A percentile compares a stretch with the other conserved stretches of the same genome.
Conservation (phyloP, 2,113 vertebrate genomes). For the Xiphorhynchus elegans region DNA sequence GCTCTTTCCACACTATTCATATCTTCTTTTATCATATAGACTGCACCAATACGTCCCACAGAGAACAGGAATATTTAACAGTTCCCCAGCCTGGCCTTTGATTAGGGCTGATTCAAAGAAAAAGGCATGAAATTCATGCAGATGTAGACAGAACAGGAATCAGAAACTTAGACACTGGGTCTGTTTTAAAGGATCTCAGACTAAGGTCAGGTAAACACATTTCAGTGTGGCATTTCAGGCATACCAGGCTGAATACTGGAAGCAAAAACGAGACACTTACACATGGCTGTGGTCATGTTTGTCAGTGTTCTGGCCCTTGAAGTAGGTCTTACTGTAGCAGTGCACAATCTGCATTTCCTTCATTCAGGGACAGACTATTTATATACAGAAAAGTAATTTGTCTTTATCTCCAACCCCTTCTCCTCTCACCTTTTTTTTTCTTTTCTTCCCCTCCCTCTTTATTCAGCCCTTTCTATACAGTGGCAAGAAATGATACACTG, state of each 20-base stretch:
- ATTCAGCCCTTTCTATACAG: background rate
- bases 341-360: background rate
- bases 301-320: background rate
- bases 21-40: background rate
- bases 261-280: background rate
- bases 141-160: background rate
- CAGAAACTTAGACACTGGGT: background rate
- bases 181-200: background rate
- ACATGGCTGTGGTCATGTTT: fast-evolving
- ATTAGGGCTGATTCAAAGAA: background rate
- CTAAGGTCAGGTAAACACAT: background rate
- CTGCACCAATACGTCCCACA: background rate
- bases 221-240: background rate
- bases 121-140: background rate
- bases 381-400: background rate
- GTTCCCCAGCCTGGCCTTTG: background rate
- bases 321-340: background rate
- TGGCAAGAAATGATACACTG: background rate
- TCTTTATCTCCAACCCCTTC: background rate
- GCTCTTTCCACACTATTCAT: background rate
- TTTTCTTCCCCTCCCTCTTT: too few relatives aligned
- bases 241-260: background rate
- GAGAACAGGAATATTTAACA: background rate
- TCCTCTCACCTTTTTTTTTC: background rate
- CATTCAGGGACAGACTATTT: background rate